Evolutionary conservation across 2,113 vertebrate species (phyloP), one percentile per base, ranked within the genome.

Genomic region (Ophthalmolycus amberensis): DNA sequence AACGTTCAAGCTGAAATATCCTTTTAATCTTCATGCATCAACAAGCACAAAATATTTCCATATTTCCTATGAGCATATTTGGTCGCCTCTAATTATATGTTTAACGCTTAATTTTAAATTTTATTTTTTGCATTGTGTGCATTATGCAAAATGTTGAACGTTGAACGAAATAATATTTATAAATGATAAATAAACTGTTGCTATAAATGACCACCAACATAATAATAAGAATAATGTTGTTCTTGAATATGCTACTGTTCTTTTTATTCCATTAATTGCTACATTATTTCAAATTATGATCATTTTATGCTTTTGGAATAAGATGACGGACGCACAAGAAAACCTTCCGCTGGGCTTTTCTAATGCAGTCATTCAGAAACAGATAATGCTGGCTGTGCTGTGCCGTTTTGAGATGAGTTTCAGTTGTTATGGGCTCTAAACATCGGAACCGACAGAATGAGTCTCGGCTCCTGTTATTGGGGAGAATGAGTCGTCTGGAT

Each of bases 41-140:
- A 73, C 18, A 44, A 20, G 12, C 16, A 11, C 9, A 18, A 62
- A 50, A 2, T 1, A 15, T 3, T 29, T 12, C 5, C 20, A 9
- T 9, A n/a, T 60, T 32, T 18, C 56, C 1, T 7, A 63, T 15
- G n/a, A 62, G 42, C 27, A 46, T 34, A 6, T 63, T 16, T 37
- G 5, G 15, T 16, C 0, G 1, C 3, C 6, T 64, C 50, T 52
- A 14, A 8, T 40, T 1, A 40, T 29, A 4, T 9, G 50, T 62
- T 25, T n/a, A 22, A 42, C 6, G 8, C 15, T 14, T 1, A 3
- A 11, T 38, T 37, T 4, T 0, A 37, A 0, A 20, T 6, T 32
- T 20, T 22, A 14, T 64, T 37, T 18, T 15, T 18, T 27, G 54
- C 54, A 14, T 12, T 15, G 0, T 37, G 15, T 12, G 7, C 58